Base-by-base conservation (phyloP, 2,113 vertebrate species). In the Crypturellus undulatus region DNA sequence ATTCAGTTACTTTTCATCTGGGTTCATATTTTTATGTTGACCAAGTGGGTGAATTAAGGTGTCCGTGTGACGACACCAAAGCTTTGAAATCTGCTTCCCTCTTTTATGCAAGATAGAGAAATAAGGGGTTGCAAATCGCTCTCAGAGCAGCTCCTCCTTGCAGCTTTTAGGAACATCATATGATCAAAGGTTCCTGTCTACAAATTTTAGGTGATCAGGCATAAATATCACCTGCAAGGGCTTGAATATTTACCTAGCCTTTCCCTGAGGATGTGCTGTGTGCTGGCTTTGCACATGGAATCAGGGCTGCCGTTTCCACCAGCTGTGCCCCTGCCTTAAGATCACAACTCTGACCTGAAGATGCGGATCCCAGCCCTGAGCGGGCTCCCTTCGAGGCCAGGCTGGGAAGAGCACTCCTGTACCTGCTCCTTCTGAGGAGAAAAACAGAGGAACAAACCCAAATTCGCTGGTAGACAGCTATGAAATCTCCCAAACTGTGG, bases 1-100 rank as follows among this genome's bases (percentile, higher is more conserved):
- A 90, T 81, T 78, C 62, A 56, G 88, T 45, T 63, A 63, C 32
- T 93, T 82, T 70, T 77, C 72, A 45, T 85, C 60, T 84, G 88
- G 49, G 68, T 54, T 70, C 19, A 12, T 36, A 52, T 51, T 67
- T 69, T 79, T 6, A 28, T 28, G 26, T 25, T 22, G 40, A 36
- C 49, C 54, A n/a, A 52, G 43, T 2, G 68, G 59, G 45, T 24
- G 64, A 88, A 49, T 60, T 12, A 83, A 84, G 52, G 64, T 93
- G 82, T 79, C 84, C 59, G 14, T 65, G 20, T 0, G 2, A 69
- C 45, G 83, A 13, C 47, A 63, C 10, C 2, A 52, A 36, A n/a
- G n/a, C 24, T 22, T 86, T 93, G 54, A 72, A 73, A 87, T 12
- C 22, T 45, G 51, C 43, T 71, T 56, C 73, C 40, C 49, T 26